A percentile compares a stretch with the other conserved stretches of the same genome.
Evolutionary conservation across 37 sponge, comb jelly and placozoan genomes (phyloP).

Genomic region (Tethya wilhelma): DNA sequence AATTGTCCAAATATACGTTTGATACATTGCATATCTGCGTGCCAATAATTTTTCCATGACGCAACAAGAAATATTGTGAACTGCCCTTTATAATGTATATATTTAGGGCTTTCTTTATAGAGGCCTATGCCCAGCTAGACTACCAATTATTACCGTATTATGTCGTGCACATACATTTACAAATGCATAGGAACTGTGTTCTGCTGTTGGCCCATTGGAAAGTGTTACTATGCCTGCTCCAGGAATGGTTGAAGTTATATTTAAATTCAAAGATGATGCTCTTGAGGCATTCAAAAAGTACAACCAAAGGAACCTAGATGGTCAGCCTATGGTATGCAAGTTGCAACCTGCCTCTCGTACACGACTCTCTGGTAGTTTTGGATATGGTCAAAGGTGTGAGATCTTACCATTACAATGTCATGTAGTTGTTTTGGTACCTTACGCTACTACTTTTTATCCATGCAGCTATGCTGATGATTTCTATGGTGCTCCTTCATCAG

Average conservation of each 20-base stretch:
- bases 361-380: conserved; percentile 6
- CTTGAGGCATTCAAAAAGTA: conserved; percentile 89
- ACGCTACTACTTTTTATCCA: too few species aligned
- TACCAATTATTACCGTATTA: too few species aligned
- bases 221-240: conserved; percentile 60
- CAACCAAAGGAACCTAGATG: conserved; percentile 85
- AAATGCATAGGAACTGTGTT: conserved; percentile 69
- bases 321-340: conserved; percentile 64
- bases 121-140: too few species aligned
- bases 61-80: too few species aligned
- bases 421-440: too few species aligned
- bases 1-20: too few species aligned
- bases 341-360: conserved; percentile 37
- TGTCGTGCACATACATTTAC: background rate
- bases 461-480: conserved; percentile 12
- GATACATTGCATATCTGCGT: too few species aligned
- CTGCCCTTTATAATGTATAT: too few species aligned
- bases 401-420: too few species aligned
- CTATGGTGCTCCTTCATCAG: conserved; percentile 4
- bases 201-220: conserved; percentile 74
- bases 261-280: conserved; percentile 83
- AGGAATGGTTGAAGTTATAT: conserved; percentile 83
- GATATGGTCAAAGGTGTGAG: conserved; percentile 35
- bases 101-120: too few species aligned
- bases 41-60: too few species aligned